These are phyloP conservation scores for Drosophila bocqueti DNA, from an alignment of 1,140 invertebrate species.

Conservation along the genomic window DNA sequence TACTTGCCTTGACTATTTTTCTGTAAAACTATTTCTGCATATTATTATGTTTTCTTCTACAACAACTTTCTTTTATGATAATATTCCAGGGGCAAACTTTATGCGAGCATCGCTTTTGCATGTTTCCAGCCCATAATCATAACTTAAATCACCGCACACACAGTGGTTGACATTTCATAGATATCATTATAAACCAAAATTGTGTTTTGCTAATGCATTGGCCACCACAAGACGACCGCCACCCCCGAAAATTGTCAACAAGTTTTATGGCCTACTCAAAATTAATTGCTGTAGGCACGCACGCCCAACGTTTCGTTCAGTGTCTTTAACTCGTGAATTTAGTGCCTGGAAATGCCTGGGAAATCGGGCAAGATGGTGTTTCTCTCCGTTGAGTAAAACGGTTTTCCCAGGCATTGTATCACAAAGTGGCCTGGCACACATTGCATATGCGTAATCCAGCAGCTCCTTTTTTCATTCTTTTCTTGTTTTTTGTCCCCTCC, in stretches of 20 bases:
- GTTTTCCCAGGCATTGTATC: constrained; percentile 50
- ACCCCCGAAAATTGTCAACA: constrained; percentile 39
- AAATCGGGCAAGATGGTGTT: constrained; percentile 4
- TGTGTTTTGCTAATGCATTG: constrained; percentile 43
- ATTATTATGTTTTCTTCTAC: neutral
- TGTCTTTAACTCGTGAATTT: constrained; percentile 26
- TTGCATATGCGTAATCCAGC: constrained; percentile 78
- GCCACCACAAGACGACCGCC: constrained; percentile 10
- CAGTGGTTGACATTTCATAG: constrained; percentile 26
- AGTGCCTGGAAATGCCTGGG: neutral
- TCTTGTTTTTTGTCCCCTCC: constrained; percentile 22
- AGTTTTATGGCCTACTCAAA: constrained; percentile 45
- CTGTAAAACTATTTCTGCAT: neutral
- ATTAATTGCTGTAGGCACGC: constrained; percentile 25
- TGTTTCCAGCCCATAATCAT: constrained; percentile 30
- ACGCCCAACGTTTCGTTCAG: neutral
- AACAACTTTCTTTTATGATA: neutral
- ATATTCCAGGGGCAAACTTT: constrained; percentile 8
- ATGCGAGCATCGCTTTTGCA: constrained; percentile 14
- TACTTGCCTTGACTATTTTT: constrained; percentile 1
- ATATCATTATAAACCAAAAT: constrained; percentile 44
- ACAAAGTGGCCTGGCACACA: constrained; percentile 74
- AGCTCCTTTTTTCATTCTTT: constrained; percentile 29
- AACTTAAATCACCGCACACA: constrained; percentile 28
- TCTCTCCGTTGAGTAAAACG: constrained; percentile 9